Conservation (phyloP, 2,888 invertebrate genomes). For the Dione vanillae region DNA sequence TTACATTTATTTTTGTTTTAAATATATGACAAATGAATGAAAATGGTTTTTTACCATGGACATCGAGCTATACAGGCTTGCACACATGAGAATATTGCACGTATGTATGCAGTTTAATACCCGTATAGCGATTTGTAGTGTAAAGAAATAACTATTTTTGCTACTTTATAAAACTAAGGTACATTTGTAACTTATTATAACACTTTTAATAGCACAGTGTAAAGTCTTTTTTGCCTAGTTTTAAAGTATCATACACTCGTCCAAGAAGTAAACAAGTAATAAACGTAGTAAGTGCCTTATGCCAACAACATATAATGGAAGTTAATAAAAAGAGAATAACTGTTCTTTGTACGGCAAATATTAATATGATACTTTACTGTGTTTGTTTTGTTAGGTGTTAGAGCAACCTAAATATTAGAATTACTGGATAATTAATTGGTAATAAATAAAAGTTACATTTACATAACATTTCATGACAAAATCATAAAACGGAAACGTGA, state of each 20-base stretch:
- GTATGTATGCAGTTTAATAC: too few species aligned
- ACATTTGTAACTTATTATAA: not conserved
- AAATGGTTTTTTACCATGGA: too few species aligned
- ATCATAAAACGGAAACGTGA: too few species aligned
- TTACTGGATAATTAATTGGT: too few species aligned
- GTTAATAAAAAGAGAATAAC: constrained; percentile 13
- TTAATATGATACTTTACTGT: constrained; percentile 5
- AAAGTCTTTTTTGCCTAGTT: constrained; percentile 6
- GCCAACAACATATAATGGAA: not conserved
- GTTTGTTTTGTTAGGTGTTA: not conserved
- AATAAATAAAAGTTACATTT: too few species aligned
- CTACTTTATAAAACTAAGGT: not conserved
- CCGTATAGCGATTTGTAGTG: too few species aligned
- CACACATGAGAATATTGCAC: too few species aligned
- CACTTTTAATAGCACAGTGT: not conserved
- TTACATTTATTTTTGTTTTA: too few species aligned
- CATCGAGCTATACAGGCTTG: too few species aligned
- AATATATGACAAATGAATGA: too few species aligned
- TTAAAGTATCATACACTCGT: constrained; percentile 12
- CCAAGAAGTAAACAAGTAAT: constrained; percentile 13
- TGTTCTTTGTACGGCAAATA: constrained; percentile 6
- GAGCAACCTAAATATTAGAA: not conserved
- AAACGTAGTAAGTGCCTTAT: constrained; percentile 12
- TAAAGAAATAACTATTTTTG: not conserved
- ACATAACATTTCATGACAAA: too few species aligned